Percentiles rank a stretch among this genome's conserved stretches.
These are phyloP conservation scores for Calliopsis andreniformis DNA, from an alignment of 1,140 invertebrate genomes.

Conservation along the genomic window DNA sequence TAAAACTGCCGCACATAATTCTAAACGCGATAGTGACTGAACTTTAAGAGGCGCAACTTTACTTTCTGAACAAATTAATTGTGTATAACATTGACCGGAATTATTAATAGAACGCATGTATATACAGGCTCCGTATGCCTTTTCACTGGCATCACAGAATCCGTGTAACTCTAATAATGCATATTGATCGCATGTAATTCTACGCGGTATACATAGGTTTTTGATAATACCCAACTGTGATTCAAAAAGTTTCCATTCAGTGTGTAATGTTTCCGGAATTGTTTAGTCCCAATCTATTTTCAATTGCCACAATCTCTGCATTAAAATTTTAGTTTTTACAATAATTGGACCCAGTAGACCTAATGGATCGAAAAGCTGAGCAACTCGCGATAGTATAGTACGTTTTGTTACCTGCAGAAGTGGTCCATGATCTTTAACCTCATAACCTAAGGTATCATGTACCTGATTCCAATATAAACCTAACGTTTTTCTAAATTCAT, in stretches of 20 bases:
- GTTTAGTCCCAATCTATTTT: background rate
- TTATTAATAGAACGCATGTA: background rate
- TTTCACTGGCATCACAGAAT: slow-evolving; percentile 22
- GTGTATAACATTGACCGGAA: fast-evolving
- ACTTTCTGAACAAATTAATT: slow-evolving; percentile 1
- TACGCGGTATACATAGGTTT: background rate
- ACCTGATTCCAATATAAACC: background rate
- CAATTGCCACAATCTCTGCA: background rate
- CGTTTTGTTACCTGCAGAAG: background rate
- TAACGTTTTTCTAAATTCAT: background rate
- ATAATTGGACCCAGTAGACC: background rate
- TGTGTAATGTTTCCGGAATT: background rate
- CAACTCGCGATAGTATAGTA: background rate
- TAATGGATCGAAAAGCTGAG: background rate
- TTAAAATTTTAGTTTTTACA: background rate
- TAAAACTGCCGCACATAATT: background rate
- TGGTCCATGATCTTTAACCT: background rate
- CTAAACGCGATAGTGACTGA: background rate
- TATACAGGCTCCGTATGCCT: slow-evolving; percentile 29
- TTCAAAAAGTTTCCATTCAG: background rate
- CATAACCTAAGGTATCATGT: background rate
- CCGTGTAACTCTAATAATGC: background rate
- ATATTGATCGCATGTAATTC: background rate
- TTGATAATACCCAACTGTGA: background rate
- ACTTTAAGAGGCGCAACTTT: slow-evolving; percentile 7